These are phyloP conservation scores for Calliphora vomitoria DNA, from an alignment of 2,888 invertebrate genomes.

Conservation along the genomic window DNA sequence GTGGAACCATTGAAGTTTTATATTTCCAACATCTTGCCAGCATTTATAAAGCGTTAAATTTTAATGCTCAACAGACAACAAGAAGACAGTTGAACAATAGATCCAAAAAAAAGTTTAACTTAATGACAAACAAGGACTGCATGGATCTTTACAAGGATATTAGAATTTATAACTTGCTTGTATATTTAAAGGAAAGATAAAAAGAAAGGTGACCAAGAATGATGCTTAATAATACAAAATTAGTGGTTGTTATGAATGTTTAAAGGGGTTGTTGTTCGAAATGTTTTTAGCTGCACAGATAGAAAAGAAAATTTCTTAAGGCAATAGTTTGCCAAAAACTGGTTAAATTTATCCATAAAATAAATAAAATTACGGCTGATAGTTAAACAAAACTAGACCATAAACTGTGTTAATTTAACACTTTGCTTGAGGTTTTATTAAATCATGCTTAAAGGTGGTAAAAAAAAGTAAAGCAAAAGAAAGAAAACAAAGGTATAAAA, in stretches of 20 bases:
- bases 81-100: constrained; percentile 31
- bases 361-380: neutral
- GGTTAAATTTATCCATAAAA: constrained; percentile 18
- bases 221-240: neutral
- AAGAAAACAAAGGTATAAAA: neutral
- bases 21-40: constrained; percentile 50
- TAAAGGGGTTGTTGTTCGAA: constrained; percentile 11
- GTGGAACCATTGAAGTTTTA: constrained; percentile 61
- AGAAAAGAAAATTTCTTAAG: neutral
- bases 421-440: constrained; percentile 25
- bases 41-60: constrained; percentile 54
- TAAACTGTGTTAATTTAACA: constrained; percentile 2
- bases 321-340: constrained; percentile 21
- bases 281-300: neutral
- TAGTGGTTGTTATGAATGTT: constrained; percentile 37
- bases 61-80: constrained; percentile 19
- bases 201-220: constrained; percentile 9
- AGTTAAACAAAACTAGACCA: constrained; percentile 6
- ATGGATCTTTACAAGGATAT: constrained; percentile 16
- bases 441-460: constrained; percentile 28
- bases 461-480: neutral
- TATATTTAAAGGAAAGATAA: neutral
- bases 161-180: constrained; percentile 29
- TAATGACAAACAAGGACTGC: constrained; percentile 42
- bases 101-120: constrained; percentile 35